Base-by-base conservation (phyloP, 2,888 invertebrate species). In the Furcula furcula region DNA sequence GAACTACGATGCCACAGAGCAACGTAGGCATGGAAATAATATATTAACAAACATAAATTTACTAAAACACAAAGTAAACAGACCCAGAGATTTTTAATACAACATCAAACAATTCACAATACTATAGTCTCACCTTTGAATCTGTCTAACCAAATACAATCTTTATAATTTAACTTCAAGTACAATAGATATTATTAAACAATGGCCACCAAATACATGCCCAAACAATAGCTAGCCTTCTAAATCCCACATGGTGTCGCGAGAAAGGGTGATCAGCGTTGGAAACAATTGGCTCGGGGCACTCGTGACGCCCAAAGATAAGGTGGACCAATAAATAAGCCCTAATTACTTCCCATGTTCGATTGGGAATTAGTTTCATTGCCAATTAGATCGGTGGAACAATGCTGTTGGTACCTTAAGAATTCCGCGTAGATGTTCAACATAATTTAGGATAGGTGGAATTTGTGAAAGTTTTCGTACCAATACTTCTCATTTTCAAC, bases 341-440 rank as follows among this genome's bases (percentile, higher is more conserved):
- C 57, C 78, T 84, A 84, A 85, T 85, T 83, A 82, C 81, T 77
- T 72, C 70, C 73, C 76, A 76, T 72, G 69, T 76, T 65, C 65
- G 56, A 65, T 61, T 56, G 50, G 45, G 62, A 63, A 58, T 53
- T 55, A 49, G 62, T 65, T 64, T 65, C 67, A 63, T 60, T 62
- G 61, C 67, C 65, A 72, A 72, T 72, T 71, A 71, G 61, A 56
- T 36, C 29, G 37, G n/a, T n/a, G 35, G 40, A 40, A 65, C 61
- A 65, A 65, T 66, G 61, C 58, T 41, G 49, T 42, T 58, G 45
- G n/a, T n/a, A n/a, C n/a, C n/a, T 45, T 18, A 1, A 28, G 18
- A 7, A 16, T 10, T 18, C 18, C 11, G 16, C 5, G 15, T 9
- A 9, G n/a, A n/a, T n/a, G n/a, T n/a, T n/a, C n/a, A n/a, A n/a